Evolutionary conservation across 2,888 invertebrate species (phyloP), one percentile per base, ranked within the genome.

Genomic region (Dugesia japonica): DNA sequence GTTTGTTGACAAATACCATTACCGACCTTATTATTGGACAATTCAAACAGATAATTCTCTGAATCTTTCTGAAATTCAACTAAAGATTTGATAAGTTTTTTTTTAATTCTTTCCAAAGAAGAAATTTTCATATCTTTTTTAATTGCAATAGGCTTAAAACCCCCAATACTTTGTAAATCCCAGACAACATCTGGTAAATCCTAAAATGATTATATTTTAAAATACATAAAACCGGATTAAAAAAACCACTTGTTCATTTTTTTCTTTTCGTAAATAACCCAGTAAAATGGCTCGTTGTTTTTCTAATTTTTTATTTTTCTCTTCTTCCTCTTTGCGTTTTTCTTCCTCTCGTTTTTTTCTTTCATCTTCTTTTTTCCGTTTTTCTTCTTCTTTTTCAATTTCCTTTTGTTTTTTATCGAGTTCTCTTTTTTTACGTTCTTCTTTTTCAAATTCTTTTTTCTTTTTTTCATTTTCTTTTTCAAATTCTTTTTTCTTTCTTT

Each of bases 71-170:
- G 7, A 9, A 56, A 56, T 9, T 56, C 56, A 4, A 9, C 17
- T 13, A 56, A n/a, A 13, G 56, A 56, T 13, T n/a, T n/a, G 17
- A 56, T 23, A 20, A 20, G 4, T 56, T 56, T 56, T 23, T 56
- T 56, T n/a, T 56, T n/a, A 56, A 56, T 56, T 56, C 56, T 4
- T 23, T 56, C 56, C 7, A 56, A 9, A 20, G 56, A n/a, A 13
- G 56, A 56, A 4, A 56, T 56, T 56, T 56, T 56, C 56, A 56
- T 56, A 56, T 56, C 56, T 56, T 56, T 56, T n/a, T 56, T 56
- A 9, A 56, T 56, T n/a, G 4, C 56, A 20, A 56, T 20, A 9
- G 56, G 56, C 23, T 56, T 56, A n/a, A 56, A 56, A 56, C 20
- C 1, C 7, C 56, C 56, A 7, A 56, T 56, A 56, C 17, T 56